Evolutionary conservation across 2,888 invertebrate species (phyloP).

Genomic region (Fragum whitleyi): DNA sequence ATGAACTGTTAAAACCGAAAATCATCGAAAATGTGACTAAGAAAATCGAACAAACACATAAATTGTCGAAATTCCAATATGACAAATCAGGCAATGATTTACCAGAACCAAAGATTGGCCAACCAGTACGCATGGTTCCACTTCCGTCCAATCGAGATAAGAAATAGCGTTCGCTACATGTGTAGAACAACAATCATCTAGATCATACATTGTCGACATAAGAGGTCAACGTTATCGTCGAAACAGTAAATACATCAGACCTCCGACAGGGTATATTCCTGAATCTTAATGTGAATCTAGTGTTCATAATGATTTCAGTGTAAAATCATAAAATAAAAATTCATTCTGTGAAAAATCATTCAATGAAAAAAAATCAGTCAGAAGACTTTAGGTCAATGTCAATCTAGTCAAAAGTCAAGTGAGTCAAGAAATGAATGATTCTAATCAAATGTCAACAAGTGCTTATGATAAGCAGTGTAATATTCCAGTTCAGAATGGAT

Average conservation of each 20-base stretch:
- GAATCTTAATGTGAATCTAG: conserved; percentile 15
- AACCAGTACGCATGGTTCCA: conserved; percentile 31
- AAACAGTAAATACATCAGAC: conserved; percentile 30
- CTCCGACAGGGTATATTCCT: conserved; percentile 9
- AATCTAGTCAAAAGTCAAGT: conserved; percentile 1
- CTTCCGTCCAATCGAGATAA: conserved; percentile 15
- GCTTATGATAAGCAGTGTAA: not conserved
- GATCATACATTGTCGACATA: conserved; percentile 19
- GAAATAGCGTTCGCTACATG: conserved; percentile 19
- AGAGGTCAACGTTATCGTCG: conserved; percentile 23
- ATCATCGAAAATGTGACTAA: conserved; percentile 11
- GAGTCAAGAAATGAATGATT: not conserved
- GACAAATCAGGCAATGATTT: conserved; percentile 23
- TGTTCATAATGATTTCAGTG: conserved; percentile 12
- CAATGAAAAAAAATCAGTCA: not conserved
- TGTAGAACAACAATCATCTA: conserved; percentile 14
- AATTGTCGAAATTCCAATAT: conserved; percentile 15
- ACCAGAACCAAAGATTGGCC: conserved; percentile 22
- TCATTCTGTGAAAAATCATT: not conserved
- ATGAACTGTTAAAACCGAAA: conserved; percentile 24
- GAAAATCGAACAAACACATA: not conserved
- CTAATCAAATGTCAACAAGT: not conserved
- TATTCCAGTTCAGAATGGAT: not conserved
- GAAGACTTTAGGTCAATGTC: not conserved
- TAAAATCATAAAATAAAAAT: not conserved